These are phyloP conservation scores for Rhinoderma darwinii DNA, from an alignment of 2,113 vertebrate species.

Conservation along the genomic window DNA sequence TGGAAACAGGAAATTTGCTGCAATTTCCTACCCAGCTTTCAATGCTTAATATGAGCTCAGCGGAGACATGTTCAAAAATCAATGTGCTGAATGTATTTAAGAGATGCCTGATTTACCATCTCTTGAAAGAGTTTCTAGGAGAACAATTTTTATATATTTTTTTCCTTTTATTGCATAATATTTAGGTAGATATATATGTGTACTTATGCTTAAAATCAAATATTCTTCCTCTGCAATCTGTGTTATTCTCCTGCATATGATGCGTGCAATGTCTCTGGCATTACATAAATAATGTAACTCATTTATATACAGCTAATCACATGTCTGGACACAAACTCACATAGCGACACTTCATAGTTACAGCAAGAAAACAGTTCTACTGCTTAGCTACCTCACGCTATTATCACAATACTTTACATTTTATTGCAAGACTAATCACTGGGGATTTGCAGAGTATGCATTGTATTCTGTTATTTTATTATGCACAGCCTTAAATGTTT, in stretches of 20 bases:
- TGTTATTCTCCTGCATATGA: background rate
- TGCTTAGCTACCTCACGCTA: background rate
- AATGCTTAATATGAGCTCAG: slow-evolving; percentile 12
- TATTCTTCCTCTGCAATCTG: background rate
- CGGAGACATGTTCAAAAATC: slow-evolving; percentile 36
- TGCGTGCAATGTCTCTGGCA: background rate
- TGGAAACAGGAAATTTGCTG: slow-evolving; percentile 27
- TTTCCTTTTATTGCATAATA: slow-evolving; percentile 33
- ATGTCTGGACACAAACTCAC: slow-evolving; percentile 13
- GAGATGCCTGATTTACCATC: slow-evolving; percentile 33
- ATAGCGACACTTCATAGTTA: slow-evolving; percentile 16
- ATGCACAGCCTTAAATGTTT: background rate
- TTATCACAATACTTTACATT: slow-evolving; percentile 38
- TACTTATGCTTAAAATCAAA: background rate
- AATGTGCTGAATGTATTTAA: slow-evolving; percentile 37
- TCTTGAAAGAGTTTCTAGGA: slow-evolving; percentile 22
- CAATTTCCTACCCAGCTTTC: slow-evolving; percentile 30
- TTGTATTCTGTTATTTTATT: slow-evolving; percentile 44
- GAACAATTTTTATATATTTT: slow-evolving; percentile 11
- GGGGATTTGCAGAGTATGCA: slow-evolving; percentile 14
- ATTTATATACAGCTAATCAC: slow-evolving; percentile 38
- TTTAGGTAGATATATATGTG: background rate
- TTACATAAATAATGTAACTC: slow-evolving; percentile 41
- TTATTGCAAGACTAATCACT: background rate
- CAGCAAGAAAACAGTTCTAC: background rate